Evolutionary conservation across 2,113 vertebrate species (phyloP), one percentile per base, ranked within the genome.

Genomic region (Embiotoca jacksoni): DNA sequence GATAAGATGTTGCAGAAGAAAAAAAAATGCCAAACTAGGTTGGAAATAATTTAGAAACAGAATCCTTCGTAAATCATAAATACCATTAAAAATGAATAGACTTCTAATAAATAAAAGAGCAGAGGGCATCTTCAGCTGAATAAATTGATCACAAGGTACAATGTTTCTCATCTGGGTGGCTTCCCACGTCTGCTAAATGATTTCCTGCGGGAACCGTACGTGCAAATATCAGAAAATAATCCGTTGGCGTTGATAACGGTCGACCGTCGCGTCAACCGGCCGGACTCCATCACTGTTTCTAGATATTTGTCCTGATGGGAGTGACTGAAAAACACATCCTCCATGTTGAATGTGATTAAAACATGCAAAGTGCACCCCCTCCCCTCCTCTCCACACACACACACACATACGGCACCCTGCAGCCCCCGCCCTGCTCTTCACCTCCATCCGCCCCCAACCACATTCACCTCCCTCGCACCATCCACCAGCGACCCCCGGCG

Each of bases 401-500:
- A 15, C 67, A 11, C 66, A 50, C 44, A 9, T 46, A 13, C 5
- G 13, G 13, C 47, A 10, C 6, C 63, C 57, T 55, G 4, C 60
- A 52, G 56, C 47, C 69, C 37, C 53, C 35, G 7, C 33, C 16
- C 61, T 36, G 16, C 67, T 61, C 67, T 60, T 55, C 62, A 66
- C 39, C 32, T 77, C 80, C 1, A 1, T 64, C 44, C 65, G 14
- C 32, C 6, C 75, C 58, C 10, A 35, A 37, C 55, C 53, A 53
- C 71, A 64, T 82, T 50, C 86, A 75, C 57, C 80, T 65, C 79
- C 11, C 75, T 69, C 73, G 15, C 60, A 44, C 55, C 39, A 54
- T 57, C 62, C 71, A 66, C 70, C 79, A 58, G 39, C 62, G 60
- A 39, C 84, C 76, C 62, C 72, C n/a, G 75, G 89, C 80, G 23